Evolutionary conservation across 1,140 invertebrate genomes (phyloP).

Genomic region (Formica selysi): DNA sequence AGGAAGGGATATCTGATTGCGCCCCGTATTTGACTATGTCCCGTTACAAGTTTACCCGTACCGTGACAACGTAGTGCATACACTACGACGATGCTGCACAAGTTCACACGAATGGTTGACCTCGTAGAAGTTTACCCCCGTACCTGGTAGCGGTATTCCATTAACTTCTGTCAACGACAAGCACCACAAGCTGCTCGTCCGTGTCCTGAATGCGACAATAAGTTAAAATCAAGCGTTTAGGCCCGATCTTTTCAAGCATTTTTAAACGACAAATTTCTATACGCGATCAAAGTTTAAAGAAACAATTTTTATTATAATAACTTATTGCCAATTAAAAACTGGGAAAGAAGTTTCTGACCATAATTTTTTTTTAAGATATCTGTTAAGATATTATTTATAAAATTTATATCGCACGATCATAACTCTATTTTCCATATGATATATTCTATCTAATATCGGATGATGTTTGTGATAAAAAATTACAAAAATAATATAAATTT

Average conservation of each 20-base stretch:
- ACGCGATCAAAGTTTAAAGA: background rate
- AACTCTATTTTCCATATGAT: background rate
- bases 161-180: conserved; percentile 64
- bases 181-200: conserved; percentile 23
- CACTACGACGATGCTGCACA: conserved; percentile 48
- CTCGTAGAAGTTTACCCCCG: conserved; percentile 54
- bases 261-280: conserved; percentile 9
- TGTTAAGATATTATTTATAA: no score
- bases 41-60: conserved; percentile 58
- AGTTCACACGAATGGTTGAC: conserved; percentile 60
- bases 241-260: background rate
- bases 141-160: conserved; percentile 57
- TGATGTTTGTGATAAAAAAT: no score
- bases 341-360: background rate
- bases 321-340: background rate
- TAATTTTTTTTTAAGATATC: background rate
- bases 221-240: conserved; percentile 55
- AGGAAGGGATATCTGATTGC: conserved; percentile 35
- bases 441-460: no score
- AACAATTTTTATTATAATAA: background rate
- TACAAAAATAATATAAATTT: background rate
- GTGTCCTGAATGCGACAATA: conserved; percentile 55
- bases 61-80: conserved; percentile 54
- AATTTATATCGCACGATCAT: background rate
- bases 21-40: conserved; percentile 45